Conservation (phyloP, 2,888 invertebrate species). For the Globia sparganii region DNA sequence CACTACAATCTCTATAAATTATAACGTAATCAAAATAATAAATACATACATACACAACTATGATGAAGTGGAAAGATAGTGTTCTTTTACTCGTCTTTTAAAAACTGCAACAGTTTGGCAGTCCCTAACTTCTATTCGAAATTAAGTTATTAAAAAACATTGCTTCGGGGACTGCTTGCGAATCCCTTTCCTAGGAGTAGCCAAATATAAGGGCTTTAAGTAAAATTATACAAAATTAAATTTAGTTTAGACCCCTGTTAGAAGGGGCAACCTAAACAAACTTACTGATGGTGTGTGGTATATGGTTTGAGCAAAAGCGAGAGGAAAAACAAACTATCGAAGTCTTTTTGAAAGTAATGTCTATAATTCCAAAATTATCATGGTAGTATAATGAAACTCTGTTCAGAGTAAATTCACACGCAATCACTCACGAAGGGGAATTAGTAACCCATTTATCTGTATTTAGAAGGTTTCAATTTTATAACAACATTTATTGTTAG, state of each 20-base stretch:
- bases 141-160: slow-evolving; percentile 56
- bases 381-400: neutral
- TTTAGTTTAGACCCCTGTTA: slow-evolving; percentile 76
- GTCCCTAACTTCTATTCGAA: too few species aligned
- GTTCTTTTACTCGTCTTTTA: too few species aligned
- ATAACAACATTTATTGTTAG: neutral
- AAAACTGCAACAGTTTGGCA: too few species aligned
- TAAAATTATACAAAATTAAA: slow-evolving; percentile 79
- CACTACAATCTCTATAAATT: too few species aligned
- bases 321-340: neutral
- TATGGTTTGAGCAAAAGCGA: slow-evolving; percentile 41
- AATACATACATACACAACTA: too few species aligned
- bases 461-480: neutral
- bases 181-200: slow-evolving; percentile 48
- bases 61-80: too few species aligned
- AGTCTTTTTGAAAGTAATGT: neutral
- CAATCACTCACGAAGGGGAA: neutral
- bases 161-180: slow-evolving; percentile 15
- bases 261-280: slow-evolving; percentile 79
- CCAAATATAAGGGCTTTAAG: slow-evolving; percentile 71
- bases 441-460: neutral
- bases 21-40: too few species aligned
- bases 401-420: neutral
- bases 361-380: neutral
- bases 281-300: slow-evolving; percentile 70